Percentiles rank a stretch among this genome's conserved stretches.
phyloP scores from a whole-genome alignment of 2,797 vertebrate species.

The Gadopsis bispinosus region DNA sequence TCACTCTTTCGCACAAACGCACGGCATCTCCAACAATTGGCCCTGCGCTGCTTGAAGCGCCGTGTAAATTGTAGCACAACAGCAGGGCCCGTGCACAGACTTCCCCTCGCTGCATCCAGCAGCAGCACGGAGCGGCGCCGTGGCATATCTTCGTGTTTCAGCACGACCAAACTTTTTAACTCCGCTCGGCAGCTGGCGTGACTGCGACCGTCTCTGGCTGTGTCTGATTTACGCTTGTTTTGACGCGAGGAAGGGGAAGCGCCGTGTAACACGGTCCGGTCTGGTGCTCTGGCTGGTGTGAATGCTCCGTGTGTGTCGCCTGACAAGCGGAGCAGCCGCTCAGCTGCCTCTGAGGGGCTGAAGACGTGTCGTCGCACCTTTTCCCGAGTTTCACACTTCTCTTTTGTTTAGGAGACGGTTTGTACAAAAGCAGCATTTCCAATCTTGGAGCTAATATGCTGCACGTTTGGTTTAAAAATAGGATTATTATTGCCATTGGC shows the following conservation, averaged over 20 bases:
- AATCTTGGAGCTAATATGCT: slow-evolving; percentile 1
- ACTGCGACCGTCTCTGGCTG: slow-evolving; percentile 46
- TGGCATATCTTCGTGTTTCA: slow-evolving; percentile 20
- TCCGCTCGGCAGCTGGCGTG: slow-evolving; percentile 24
- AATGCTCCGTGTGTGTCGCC: slow-evolving; percentile 49
- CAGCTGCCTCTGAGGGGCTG: slow-evolving; percentile 34
- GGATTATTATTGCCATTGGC: neutral
- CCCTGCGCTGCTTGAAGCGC: slow-evolving; percentile 55
- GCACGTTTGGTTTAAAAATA: neutral
- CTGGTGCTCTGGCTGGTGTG: slow-evolving; percentile 49
- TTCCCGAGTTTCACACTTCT: slow-evolving; percentile 45
- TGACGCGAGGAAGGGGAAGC: slow-evolving; percentile 45
- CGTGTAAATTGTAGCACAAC: slow-evolving; percentile 42
- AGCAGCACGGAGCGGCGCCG: neutral
- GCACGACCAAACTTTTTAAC: neutral
- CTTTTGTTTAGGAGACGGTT: slow-evolving; percentile 34
- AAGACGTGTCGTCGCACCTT: slow-evolving; percentile 55
- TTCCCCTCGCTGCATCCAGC: slow-evolving; percentile 32
- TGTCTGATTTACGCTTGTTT: slow-evolving; percentile 44
- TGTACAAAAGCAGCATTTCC: slow-evolving; percentile 36
- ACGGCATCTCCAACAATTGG: slow-evolving; percentile 37
- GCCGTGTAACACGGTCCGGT: slow-evolving; percentile 63
- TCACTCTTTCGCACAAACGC: slow-evolving; percentile 21
- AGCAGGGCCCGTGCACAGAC: slow-evolving; percentile 24
- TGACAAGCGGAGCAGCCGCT: slow-evolving; percentile 45